phyloP scores from a whole-genome alignment of 2,113 vertebrate genomes.

The Pterocles burchelli region DNA sequence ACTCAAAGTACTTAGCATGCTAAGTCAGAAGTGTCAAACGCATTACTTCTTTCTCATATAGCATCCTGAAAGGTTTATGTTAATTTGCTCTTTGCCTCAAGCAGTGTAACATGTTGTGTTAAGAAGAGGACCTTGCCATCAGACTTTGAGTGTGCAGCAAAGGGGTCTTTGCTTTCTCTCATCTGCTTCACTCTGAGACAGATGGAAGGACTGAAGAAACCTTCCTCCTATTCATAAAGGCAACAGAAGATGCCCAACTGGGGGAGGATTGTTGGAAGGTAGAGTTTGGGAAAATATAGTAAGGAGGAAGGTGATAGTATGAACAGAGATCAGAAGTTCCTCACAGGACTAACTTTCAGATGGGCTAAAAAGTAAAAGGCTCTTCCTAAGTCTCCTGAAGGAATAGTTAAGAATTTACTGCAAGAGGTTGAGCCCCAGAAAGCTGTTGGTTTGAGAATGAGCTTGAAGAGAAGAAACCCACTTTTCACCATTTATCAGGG shows the following conservation, averaged over 20 bases:
- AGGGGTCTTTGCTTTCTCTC: neutral
- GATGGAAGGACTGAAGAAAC: neutral
- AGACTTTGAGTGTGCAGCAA: neutral
- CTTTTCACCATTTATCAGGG: neutral
- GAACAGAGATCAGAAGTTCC: neutral
- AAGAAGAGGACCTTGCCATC: neutral
- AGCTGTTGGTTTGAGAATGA: neutral
- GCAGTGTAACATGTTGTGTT: neutral
- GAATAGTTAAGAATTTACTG: neutral
- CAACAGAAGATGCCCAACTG: neutral
- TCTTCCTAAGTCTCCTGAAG: neutral
- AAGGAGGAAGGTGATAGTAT: neutral
- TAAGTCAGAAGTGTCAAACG: neutral
- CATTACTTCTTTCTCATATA: neutral
- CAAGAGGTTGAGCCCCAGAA: neutral
- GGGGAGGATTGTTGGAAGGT: neutral
- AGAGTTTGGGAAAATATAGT: neutral
- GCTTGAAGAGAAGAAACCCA: neutral
- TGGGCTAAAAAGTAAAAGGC: neutral
- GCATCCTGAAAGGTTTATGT: neutral
- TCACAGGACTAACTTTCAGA: neutral
- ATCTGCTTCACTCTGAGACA: neutral
- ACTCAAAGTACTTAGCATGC: neutral
- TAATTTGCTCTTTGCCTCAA: neutral
- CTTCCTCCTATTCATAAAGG: neutral